phyloP scores from a whole-genome alignment of 2,797 vertebrate species.

The Delichon dasypus region DNA sequence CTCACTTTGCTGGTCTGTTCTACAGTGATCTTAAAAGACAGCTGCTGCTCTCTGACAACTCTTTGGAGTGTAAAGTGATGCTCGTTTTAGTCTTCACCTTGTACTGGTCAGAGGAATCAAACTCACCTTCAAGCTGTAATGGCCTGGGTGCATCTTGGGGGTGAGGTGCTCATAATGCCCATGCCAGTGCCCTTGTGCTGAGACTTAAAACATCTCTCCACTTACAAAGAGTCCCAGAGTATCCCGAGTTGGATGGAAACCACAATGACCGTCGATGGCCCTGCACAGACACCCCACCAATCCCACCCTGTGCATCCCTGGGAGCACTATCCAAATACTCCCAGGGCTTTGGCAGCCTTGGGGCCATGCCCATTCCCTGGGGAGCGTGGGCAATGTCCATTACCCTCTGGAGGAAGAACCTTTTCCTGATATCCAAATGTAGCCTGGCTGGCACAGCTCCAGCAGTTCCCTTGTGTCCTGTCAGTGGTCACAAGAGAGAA shows the following conservation, averaged over 20 bases:
- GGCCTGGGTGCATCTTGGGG: background rate
- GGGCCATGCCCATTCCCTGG: fast-evolving
- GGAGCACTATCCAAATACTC: fast-evolving
- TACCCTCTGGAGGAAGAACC: background rate
- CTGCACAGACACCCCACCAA: background rate
- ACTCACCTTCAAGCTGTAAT: background rate
- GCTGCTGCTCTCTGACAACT: background rate
- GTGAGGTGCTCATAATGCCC: background rate
- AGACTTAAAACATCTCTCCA: background rate
- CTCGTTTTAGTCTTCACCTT: background rate
- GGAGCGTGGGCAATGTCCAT: background rate
- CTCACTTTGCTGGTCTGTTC: constrained; percentile 34
- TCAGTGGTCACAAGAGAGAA: background rate
- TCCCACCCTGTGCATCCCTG: background rate
- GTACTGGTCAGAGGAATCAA: background rate
- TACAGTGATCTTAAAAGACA: constrained; percentile 25
- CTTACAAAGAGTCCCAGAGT: too few species aligned
- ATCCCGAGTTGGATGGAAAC: background rate
- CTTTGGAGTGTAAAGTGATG: background rate
- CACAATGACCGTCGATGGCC: too few species aligned
- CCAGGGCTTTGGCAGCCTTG: background rate
- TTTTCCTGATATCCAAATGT: fast-evolving
- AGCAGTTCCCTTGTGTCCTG: fast-evolving
- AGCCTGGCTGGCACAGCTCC: background rate
- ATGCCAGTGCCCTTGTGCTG: fast-evolving